A percentile compares a stretch with the other conserved stretches of the same genome.
Evolutionary conservation across 1,140 invertebrate genomes (phyloP).

Genomic region (Brachystomella parvula): DNA sequence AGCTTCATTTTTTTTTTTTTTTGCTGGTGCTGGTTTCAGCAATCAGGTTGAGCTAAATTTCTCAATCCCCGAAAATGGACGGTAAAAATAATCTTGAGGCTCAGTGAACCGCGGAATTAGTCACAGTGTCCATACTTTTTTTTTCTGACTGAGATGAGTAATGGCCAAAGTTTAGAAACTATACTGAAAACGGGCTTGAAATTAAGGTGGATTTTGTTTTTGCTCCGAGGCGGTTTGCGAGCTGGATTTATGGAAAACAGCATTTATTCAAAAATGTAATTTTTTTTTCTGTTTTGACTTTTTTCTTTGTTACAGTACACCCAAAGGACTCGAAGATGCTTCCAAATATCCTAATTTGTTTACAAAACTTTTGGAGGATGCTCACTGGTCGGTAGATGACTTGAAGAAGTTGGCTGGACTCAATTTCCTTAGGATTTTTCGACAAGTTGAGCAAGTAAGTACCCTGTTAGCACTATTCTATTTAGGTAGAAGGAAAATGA

Average conservation of each 20-base stretch:
- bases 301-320: conserved; percentile 27
- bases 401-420: conserved; percentile 78
- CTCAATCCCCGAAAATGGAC: too few relatives aligned
- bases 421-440: conserved; percentile 71
- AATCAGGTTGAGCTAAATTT: too few relatives aligned
- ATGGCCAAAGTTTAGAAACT: too few relatives aligned
- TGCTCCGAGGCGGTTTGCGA: too few relatives aligned
- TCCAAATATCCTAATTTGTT: conserved; percentile 39
- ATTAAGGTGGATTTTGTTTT: too few relatives aligned
- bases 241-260: not conserved
- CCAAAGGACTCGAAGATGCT: conserved; percentile 37
- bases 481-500: not conserved
- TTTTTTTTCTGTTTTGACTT: not conserved
- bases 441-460: conserved; percentile 49
- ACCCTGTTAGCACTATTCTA: not conserved
- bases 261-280: not conserved
- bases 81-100: too few relatives aligned
- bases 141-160: too few relatives aligned
- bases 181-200: too few relatives aligned
- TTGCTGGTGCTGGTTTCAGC: too few relatives aligned
- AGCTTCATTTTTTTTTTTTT: too few relatives aligned
- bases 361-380: conserved; percentile 52
- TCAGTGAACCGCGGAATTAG: too few relatives aligned
- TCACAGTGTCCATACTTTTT: too few relatives aligned
- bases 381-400: conserved; percentile 72